Base-by-base conservation (phyloP, 1,140 invertebrate genomes). In the Polyergus mexicanus region DNA sequence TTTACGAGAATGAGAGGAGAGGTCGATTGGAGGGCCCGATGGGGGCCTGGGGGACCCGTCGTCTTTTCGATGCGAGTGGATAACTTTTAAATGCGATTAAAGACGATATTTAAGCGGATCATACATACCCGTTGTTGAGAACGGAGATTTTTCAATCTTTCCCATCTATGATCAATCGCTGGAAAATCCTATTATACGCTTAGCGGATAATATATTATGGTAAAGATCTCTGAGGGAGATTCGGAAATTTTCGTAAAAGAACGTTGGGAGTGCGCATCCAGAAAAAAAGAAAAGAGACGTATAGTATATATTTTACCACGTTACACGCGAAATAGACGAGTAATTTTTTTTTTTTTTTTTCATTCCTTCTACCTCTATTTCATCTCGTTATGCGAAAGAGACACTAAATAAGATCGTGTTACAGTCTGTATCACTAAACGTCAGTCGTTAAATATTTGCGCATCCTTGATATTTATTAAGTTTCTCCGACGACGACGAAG, bases 81-180 rank as follows among this genome's bases (percentile, higher is more conserved):
- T 85, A 91, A 91, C 88, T 90, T 88, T 86, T 86, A 86, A 91
- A 91, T 91, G 75, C 90, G 91, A 92, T 92, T 91, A 74, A 90
- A 86, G 86, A 91, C 78, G 80, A 76, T 81, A 81, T 76, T 28
- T 92, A 92, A 92, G 89, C 87, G 90, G 89, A 92, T 92, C 80
- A 87, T 87, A 86, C 80, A 72, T 66, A 66, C 62, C 5, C 66
- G 28, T 25, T 47, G 66, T 51, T 25, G 68, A 74, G 25, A 41
- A 28, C 5, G 56, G 16, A 38, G 32, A 63, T 71, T 72, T 60
- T 71, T 77, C 65, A 28, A 68, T 74, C 54, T 56, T n/a, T 68
- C 16, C 71, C 68, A 84, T 68, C 19, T 11, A 60, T 25, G 44
- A 19, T 68, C 60, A 32, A 84, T 60, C 58, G 47, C 62, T 32